These are phyloP conservation scores for Megaustenia siamemsis DNA, from an alignment of 2,888 invertebrate genomes.

Conservation along the genomic window DNA sequence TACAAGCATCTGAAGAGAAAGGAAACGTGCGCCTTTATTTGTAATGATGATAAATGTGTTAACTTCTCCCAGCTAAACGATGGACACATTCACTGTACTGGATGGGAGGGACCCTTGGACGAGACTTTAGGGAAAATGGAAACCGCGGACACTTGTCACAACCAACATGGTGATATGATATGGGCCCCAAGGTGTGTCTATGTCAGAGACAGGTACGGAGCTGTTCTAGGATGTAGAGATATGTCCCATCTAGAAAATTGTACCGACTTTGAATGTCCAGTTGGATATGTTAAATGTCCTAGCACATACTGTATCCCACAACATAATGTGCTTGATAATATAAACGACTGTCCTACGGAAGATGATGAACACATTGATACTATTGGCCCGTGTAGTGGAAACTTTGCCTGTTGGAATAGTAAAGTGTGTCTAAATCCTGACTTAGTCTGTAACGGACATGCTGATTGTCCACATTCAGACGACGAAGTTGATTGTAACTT, in stretches of 20 bases:
- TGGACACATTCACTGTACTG: not conserved
- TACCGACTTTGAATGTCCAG: constrained; percentile 1
- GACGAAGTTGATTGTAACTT: constrained; percentile 7
- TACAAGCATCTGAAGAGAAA: not conserved
- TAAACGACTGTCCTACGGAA: not conserved
- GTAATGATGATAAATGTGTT: constrained; percentile 5
- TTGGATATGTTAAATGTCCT: constrained; percentile 29
- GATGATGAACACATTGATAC: not conserved
- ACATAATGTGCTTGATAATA: constrained; percentile 15
- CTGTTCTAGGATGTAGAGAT: too few relatives aligned
- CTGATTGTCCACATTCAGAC: too few relatives aligned
- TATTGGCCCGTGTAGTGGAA: not conserved
- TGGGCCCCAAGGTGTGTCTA: constrained; percentile 14
- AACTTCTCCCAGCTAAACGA: not conserved
- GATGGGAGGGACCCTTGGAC: constrained; percentile 8
- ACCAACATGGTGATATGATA: not conserved
- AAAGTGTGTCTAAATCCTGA: too few relatives aligned
- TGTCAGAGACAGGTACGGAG: too few relatives aligned
- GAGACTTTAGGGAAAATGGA: too few relatives aligned
- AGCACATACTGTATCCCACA: constrained; percentile 9
- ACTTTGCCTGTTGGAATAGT: constrained; percentile 20
- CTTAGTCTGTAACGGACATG: constrained; percentile 31
- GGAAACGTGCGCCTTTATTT: not conserved
- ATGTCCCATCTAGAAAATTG: constrained; percentile 21
- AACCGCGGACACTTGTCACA: not conserved